phyloP scores from a whole-genome alignment of 2,888 invertebrate species.

The Colletes collaris region DNA sequence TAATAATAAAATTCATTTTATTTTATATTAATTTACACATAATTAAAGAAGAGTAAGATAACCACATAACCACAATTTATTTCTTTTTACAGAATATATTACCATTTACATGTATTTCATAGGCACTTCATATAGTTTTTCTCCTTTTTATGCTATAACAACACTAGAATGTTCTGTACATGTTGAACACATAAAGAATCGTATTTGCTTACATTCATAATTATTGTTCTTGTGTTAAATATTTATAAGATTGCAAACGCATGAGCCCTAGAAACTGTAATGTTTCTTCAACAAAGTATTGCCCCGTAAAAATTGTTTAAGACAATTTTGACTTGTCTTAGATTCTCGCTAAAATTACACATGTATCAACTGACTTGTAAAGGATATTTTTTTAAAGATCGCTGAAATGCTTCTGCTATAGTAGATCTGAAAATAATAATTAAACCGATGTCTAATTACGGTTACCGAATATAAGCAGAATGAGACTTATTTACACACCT shows the following conservation, averaged over 20 bases:
- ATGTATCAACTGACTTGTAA: constrained; percentile 54
- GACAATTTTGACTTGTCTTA: background rate
- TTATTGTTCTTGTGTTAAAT: background rate
- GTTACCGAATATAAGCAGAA: background rate
- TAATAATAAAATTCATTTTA: background rate
- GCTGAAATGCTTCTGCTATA: constrained; percentile 90
- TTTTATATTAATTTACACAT: too few relatives aligned
- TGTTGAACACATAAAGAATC: background rate
- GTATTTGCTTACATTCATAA: background rate
- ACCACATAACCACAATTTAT: constrained; percentile 18
- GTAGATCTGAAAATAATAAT: constrained; percentile 86
- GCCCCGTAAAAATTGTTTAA: background rate
- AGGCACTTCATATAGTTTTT: constrained; percentile 16
- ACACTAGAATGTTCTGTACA: constrained; percentile 19
- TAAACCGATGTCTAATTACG: constrained; percentile 6
- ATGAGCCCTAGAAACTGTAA: constrained; percentile 8
- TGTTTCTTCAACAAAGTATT: constrained; percentile 11
- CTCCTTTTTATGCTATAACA: background rate
- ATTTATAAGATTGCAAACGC: background rate
- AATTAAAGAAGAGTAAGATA: background rate
- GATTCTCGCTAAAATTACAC: background rate
- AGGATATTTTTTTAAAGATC: constrained; percentile 85
- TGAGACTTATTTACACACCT: constrained; percentile 85
- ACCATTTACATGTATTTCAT: constrained; percentile 10
- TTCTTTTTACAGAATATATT: constrained; percentile 41